Conservation (phyloP, 2,888 invertebrate species). For the Melipona beecheii region DNA sequence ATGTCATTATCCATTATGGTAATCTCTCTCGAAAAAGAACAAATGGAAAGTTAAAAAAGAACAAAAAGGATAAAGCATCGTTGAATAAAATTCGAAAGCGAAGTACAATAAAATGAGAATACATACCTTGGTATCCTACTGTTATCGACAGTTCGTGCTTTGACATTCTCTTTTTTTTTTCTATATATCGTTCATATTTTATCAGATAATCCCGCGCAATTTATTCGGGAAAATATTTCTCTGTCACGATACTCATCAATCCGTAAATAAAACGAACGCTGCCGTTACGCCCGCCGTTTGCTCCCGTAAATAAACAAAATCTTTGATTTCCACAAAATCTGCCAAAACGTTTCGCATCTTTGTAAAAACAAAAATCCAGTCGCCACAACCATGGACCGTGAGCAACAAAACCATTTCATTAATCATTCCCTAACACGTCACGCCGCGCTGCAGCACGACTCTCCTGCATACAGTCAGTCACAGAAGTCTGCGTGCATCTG, state of each 20-base stretch:
- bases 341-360: not conserved
- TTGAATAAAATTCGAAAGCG: not conserved
- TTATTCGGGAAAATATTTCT: slow-evolving; percentile 19
- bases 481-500: too few species aligned
- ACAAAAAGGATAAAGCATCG: not conserved
- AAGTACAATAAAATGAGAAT: not conserved
- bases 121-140: too few species aligned
- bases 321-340: slow-evolving; percentile 1
- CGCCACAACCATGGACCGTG: not conserved
- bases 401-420: slow-evolving; percentile 3
- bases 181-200: slow-evolving; percentile 3
- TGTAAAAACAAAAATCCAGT: not conserved
- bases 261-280: not conserved
- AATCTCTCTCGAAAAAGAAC: not conserved
- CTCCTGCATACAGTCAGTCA: not conserved
- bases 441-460: not conserved
- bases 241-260: slow-evolving; percentile 11
- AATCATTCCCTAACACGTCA: not conserved
- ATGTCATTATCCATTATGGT: not conserved
- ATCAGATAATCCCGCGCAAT: slow-evolving; percentile 17
- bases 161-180: slow-evolving; percentile 6
- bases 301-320: slow-evolving; percentile 18
- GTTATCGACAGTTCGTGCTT: not conserved
- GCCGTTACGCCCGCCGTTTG: not conserved
- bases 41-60: not conserved